Conservation (phyloP, 2,888 invertebrate genomes). For the Nephrocerus scutellatus region DNA sequence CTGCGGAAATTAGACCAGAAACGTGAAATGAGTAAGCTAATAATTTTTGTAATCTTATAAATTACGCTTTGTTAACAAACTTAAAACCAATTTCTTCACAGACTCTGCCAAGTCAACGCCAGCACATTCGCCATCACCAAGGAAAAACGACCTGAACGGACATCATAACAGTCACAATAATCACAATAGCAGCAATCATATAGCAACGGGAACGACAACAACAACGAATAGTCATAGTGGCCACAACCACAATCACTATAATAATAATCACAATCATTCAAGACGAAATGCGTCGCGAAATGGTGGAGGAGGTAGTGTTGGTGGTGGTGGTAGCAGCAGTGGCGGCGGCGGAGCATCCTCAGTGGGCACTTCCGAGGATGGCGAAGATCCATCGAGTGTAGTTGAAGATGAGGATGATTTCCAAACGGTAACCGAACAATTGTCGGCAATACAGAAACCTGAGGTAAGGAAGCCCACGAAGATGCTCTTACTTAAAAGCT, state of each 20-base stretch:
- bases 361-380: conserved; percentile 71
- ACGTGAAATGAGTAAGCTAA: conserved; percentile 52
- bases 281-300: conserved; percentile 28
- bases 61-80: not conserved
- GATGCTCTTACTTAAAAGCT: not conserved
- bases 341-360: conserved; percentile 46
- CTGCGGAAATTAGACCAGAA: conserved; percentile 69
- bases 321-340: conserved; percentile 29
- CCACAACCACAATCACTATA: conserved; percentile 21
- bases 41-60: not conserved
- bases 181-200: too few relatives aligned
- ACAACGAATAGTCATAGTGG: conserved; percentile 19
- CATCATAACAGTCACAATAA: conserved; percentile 30
- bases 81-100: conserved; percentile 16
- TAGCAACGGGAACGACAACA: conserved; percentile 17
- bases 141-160: conserved; percentile 60
- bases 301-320: conserved; percentile 12
- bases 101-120: conserved; percentile 51
- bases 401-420: conserved; percentile 68
- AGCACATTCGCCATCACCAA: conserved; percentile 56
- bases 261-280: conserved; percentile 24
- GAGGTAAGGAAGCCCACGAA: conserved; percentile 50
- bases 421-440: conserved; percentile 61
- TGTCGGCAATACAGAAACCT: conserved; percentile 68
- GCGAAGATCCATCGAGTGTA: conserved; percentile 66